Conservation (phyloP, 2,888 invertebrate genomes). For the Dolomedes plantarius region DNA sequence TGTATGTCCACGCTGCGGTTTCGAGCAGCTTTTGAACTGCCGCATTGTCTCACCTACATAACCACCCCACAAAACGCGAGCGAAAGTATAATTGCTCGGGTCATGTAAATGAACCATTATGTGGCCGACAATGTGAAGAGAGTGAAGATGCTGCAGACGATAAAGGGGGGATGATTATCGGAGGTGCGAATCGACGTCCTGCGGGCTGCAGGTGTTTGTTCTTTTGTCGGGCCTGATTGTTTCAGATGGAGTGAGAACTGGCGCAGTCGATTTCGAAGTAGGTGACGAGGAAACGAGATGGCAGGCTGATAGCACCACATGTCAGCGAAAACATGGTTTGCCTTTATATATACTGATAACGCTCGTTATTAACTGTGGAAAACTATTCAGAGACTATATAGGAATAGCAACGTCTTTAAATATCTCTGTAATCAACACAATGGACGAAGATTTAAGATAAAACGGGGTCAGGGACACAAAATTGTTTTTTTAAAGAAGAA, state of each 20-base stretch:
- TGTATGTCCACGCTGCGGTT: no score
- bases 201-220: background rate
- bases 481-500: no score
- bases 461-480: no score
- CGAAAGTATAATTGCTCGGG: background rate
- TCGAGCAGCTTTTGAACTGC: no score
- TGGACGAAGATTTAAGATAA: no score
- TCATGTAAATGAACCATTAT: slow-evolving; percentile 13
- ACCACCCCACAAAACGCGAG: background rate
- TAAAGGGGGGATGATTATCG: background rate
- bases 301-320: background rate
- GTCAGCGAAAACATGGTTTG: background rate
- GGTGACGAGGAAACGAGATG: background rate
- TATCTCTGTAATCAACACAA: no score
- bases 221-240: background rate
- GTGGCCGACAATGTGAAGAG: background rate
- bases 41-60: background rate
- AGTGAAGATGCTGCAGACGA: background rate
- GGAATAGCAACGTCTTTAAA: no score
- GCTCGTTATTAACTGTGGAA: no score
- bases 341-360: no score
- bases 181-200: background rate
- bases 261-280: background rate
- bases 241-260: background rate
- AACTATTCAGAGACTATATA: no score